Evolutionary conservation across 2,113 vertebrate species (phyloP), one percentile per base, ranked within the genome.

Genomic region (Beaufortia kweichowensis): DNA sequence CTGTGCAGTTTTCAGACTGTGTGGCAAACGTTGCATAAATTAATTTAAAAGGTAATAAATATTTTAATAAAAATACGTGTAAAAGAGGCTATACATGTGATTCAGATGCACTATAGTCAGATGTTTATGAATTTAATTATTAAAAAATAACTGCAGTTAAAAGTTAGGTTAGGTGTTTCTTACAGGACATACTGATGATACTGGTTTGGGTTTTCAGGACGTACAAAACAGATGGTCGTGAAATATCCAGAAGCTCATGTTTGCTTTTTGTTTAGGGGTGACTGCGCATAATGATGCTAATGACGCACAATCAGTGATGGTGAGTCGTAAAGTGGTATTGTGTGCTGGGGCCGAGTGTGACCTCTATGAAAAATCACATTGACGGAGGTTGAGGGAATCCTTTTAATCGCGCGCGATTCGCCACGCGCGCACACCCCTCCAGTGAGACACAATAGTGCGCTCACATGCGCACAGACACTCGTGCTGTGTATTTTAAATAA

Each of bases 161-260:
- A 46, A 46, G 14, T 14, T 9, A 55, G 56, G 2, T 8, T 6
- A 21, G 48, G 6, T 26, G n/a, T 62, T 72, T 62, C 59, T 72
- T 8, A 33, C 88, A 92, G 90, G 90, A 93, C 85, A n/a, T 91
- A 91, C 91, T 91, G 93, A 95, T 93, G n/a, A n/a, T 93, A 92
- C 91, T 92, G 90, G 84, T 91, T 91, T 86, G 92, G 3, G 31
- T 74, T 68, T 41, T 75, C 12, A 21, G 53, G 53, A 75, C 63
- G 9, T 50, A 55, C 26, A 7, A 59, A 62, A 55, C 78, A 79
- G 71, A 79, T 79, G 78, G 71, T 43, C 43, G 19, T 70, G 60
- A 78, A 73, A 60, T 57, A 29, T 50, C 60, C 68, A 72, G 68
- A 56, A 63, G 77, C 77, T 71, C 68, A 21, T 72, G 77, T 73